Conservation (phyloP, 2,797 vertebrate species). For the Sparidentex hasta region DNA sequence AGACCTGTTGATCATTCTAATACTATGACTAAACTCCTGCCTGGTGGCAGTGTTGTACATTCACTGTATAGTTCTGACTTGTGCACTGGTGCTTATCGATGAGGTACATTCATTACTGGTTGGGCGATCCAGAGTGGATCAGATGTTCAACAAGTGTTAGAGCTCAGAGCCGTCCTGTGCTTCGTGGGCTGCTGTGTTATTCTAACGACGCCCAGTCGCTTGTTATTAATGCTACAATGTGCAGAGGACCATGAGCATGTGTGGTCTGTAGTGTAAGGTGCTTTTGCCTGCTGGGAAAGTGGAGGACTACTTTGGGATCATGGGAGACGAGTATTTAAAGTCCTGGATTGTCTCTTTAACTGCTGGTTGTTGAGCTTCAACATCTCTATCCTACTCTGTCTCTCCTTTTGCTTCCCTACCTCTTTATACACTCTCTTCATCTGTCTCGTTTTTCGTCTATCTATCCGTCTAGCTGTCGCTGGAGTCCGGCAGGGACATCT, state of each 20-base stretch:
- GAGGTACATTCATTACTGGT: conserved; percentile 86
- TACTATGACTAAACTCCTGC: conserved; percentile 59
- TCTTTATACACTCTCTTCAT: conserved; percentile 58
- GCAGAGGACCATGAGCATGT: conserved; percentile 75
- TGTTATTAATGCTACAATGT: conserved; percentile 80
- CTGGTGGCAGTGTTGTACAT: conserved; percentile 79
- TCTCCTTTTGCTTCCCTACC: conserved; percentile 68
- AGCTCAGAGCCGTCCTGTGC: conserved; percentile 66
- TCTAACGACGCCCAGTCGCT: conserved; percentile 56
- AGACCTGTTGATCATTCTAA: conserved; percentile 51
- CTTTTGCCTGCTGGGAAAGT: conserved; percentile 81
- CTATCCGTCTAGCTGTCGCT: conserved; percentile 86
- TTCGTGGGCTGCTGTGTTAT: conserved; percentile 57
- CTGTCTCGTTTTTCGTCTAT: conserved; percentile 35
- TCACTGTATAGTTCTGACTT: conserved; percentile 76
- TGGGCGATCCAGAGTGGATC: conserved; percentile 67
- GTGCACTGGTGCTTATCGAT: conserved; percentile 81
- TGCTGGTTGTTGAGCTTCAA: conserved; percentile 82
- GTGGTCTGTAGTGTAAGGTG: conserved; percentile 83
- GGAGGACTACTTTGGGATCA: conserved; percentile 79
- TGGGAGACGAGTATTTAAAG: conserved; percentile 74
- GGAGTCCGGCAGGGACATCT: conserved; percentile 90
- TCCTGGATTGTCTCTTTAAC: conserved; percentile 84
- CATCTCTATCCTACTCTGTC: conserved; percentile 70
- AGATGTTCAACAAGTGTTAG: conserved; percentile 61